Evolutionary conservation across 1,140 invertebrate species (phyloP), one percentile per base, ranked within the genome.

Genomic region (Choristoneura fumiferana): DNA sequence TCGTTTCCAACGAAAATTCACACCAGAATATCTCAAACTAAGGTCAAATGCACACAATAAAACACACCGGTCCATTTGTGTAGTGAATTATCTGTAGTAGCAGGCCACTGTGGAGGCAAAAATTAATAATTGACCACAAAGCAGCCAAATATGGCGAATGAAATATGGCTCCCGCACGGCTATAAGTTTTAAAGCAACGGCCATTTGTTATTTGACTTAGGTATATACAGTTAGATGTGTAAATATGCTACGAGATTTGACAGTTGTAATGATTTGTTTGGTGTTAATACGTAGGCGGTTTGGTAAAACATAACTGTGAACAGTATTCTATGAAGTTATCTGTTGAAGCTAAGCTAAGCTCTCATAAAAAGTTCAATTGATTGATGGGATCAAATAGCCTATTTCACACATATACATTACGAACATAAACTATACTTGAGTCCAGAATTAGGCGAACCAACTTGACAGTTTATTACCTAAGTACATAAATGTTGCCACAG

Each of bases 101-200:
- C 43, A n/a, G 18, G 43, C 43, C 18, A 43, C 40, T 17, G 40
- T 49, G 59, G 35, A 38, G 36, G 49, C 52, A 59, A 54, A 60
- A 60, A 60, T 60, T 54, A 54, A 54, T 54, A 54, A 43, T 43
- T 35, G 18, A 54, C 22, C 36, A 60, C 49, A 54, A 59, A 13
- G 38, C 29, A 1, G 6, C 38, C 58, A 33, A 54, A 60, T 53
- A 59, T 39, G 45, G 49, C n/a, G 3, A 9, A 18, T 54, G 45
- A 59, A 39, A 40, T 39, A 53, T 54, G 57, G 49, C 15, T 9
- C 13, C 43, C 18, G 18, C 40, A 1, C n/a, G 40, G 43, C 43
- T 2, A 33, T 49, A 49, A 22, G 17, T 49, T 49, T 49, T 12
- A n/a, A 1, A n/a, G 18, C 17, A 22, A 22, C 43, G 10, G 18